Evolutionary conservation across 2,888 invertebrate genomes (phyloP).

Genomic region (Catocala sponsa): DNA sequence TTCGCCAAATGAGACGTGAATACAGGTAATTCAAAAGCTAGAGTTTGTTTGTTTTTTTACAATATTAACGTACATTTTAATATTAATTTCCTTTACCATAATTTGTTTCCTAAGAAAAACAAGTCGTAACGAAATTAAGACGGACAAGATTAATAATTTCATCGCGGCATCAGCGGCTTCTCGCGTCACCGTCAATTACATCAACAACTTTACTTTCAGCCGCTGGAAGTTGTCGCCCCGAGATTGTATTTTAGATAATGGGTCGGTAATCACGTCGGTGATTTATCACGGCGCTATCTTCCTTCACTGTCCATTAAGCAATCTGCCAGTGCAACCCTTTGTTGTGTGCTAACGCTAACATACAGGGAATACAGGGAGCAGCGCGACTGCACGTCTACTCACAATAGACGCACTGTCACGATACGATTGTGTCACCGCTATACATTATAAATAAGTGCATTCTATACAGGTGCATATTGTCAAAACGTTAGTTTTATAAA

Average conservation of each 20-base stretch:
- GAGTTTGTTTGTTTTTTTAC: neutral
- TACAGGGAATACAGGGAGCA: constrained; percentile 29
- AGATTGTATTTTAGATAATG: constrained; percentile 88
- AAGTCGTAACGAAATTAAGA: constrained; percentile 1
- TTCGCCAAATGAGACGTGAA: no score
- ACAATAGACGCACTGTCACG: constrained; percentile 31
- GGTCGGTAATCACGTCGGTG: constrained; percentile 83
- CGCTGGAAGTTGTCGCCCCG: constrained; percentile 71
- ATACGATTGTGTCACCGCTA: constrained; percentile 27
- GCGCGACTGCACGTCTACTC: constrained; percentile 26
- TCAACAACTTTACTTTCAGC: constrained; percentile 72
- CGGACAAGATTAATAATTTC: constrained; percentile 35
- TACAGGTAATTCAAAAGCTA: neutral
- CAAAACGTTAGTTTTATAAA: no score
- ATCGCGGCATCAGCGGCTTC: constrained; percentile 30
- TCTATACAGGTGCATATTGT: neutral
- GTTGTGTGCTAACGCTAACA: constrained; percentile 53
- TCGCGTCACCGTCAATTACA: constrained; percentile 75
- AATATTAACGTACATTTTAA: no score
- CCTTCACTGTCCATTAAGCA: constrained; percentile 88
- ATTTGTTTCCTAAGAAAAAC: constrained; percentile 2
- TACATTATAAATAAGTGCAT: neutral
- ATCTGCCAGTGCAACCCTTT: constrained; percentile 82
- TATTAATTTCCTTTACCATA: neutral
- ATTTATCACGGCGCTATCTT: constrained; percentile 87